These are phyloP conservation scores for Scaptomyza montana DNA, from an alignment of 1,140 invertebrate genomes.

Conservation along the genomic window DNA sequence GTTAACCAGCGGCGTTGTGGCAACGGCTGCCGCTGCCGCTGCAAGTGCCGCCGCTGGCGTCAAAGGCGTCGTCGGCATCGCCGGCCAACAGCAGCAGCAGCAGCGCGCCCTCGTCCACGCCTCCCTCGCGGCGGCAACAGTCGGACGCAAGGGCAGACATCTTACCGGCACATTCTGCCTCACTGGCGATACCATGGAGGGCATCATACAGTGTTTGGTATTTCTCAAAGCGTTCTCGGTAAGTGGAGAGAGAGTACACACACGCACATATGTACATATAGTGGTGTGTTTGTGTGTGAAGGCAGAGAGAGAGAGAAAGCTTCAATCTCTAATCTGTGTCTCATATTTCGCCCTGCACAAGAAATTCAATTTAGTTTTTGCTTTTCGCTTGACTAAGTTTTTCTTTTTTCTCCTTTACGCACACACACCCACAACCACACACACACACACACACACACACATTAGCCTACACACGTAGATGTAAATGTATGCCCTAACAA, in stretches of 20 bases:
- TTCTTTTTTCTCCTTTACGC: conserved; percentile 16
- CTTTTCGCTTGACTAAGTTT: conserved; percentile 74
- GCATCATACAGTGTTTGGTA: conserved; percentile 95
- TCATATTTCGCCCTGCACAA: conserved; percentile 46
- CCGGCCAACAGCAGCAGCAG: conserved; percentile 83
- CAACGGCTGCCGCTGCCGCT: conserved; percentile 85
- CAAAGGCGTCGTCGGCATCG: conserved; percentile 84
- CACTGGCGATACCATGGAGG: conserved; percentile 95
- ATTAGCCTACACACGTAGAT: background rate
- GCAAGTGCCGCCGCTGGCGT: conserved; percentile 80
- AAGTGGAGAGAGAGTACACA: conserved; percentile 84
- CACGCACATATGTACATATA: conserved; percentile 3
- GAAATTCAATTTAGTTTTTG: conserved; percentile 77
- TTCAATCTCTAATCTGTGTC: conserved; percentile 27
- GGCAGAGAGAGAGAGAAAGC: conserved; percentile 1
- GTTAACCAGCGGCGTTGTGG: conserved; percentile 86
- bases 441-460: conserved; percentile 5
- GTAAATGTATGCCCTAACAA: background rate
- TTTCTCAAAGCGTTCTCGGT: conserved; percentile 96
- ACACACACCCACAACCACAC: background rate
- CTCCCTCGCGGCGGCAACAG: conserved; percentile 88
- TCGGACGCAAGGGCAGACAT: conserved; percentile 90
- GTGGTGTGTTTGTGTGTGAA: too few relatives aligned
- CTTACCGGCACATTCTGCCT: conserved; percentile 94
- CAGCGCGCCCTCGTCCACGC: conserved; percentile 90